These are phyloP conservation scores for Drosophila sp. DNA, from an alignment of 1,140 invertebrate genomes.

Conservation along the genomic window DNA sequence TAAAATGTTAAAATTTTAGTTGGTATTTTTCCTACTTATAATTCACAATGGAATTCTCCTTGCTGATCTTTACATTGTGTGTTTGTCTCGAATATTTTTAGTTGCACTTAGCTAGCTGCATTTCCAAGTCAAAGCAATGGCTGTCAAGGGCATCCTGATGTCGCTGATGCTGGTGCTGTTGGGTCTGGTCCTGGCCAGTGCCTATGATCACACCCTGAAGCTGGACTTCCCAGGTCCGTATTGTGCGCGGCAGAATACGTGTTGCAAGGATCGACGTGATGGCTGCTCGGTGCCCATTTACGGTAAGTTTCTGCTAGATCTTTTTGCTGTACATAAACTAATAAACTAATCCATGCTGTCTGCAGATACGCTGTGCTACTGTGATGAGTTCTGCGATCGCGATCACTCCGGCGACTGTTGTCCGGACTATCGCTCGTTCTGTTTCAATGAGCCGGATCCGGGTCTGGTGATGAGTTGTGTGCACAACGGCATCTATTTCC, in stretches of 20 bases:
- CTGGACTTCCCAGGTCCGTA: conserved; percentile 79
- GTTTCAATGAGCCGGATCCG: conserved; percentile 85
- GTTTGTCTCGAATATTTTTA: conserved; percentile 10
- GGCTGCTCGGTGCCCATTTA: conserved; percentile 90
- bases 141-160: conserved; percentile 47
- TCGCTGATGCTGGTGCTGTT: conserved; percentile 44
- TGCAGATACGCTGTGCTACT: conserved; percentile 93
- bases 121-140: conserved; percentile 37
- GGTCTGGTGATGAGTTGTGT: conserved; percentile 66
- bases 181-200: conserved; percentile 51
- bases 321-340: no score
- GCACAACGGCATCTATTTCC: conserved; percentile 71
- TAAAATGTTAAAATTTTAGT: no score
- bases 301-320: conserved; percentile 70
- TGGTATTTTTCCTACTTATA: no score
- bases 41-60: not conserved
- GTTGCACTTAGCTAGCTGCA: conserved; percentile 15
- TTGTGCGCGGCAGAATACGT: conserved; percentile 84
- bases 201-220: conserved; percentile 68
- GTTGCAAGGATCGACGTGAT: conserved; percentile 90
- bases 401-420: conserved; percentile 91
- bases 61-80: not conserved
- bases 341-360: not conserved
- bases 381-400: conserved; percentile 95
- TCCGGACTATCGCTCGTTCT: conserved; percentile 92